phyloP scores from a whole-genome alignment of 2,888 invertebrate species.

The Allacma fusca region DNA sequence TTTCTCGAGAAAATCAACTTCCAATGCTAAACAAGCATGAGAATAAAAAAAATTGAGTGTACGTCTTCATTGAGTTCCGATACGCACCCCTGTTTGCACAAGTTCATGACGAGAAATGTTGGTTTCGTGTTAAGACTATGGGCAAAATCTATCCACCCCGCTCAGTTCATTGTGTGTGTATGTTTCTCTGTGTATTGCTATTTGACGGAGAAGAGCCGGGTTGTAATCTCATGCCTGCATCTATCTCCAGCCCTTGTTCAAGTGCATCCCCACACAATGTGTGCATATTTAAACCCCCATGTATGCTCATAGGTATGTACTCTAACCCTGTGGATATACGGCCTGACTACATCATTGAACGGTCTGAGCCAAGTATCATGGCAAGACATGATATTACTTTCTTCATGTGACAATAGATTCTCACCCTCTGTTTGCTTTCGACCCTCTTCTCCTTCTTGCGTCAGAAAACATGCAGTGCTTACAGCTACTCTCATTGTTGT shows the following conservation, averaged over 20 bases:
- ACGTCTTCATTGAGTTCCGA: slow-evolving; percentile 20
- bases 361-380: slow-evolving; percentile 18
- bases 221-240: slow-evolving; percentile 22
- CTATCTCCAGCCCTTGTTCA: slow-evolving; percentile 1
- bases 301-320: neutral
- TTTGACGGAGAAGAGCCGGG: neutral
- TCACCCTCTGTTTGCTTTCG: slow-evolving; percentile 41
- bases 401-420: slow-evolving; percentile 37
- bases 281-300: neutral
- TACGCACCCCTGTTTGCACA: slow-evolving; percentile 18
- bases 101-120: slow-evolving; percentile 10
- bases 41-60: neutral
- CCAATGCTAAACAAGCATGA: neutral
- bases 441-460: neutral
- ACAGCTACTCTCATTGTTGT: neutral
- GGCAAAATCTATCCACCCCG: neutral
- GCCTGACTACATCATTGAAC: neutral
- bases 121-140: neutral
- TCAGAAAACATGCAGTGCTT: neutral
- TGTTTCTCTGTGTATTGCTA: neutral
- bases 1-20: neutral
- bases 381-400: slow-evolving; percentile 33
- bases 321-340: too few species aligned
- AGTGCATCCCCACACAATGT: neutral
- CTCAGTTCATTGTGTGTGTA: neutral